Conservation (phyloP, 2,888 invertebrate species). For the Spisula subtruncata region DNA sequence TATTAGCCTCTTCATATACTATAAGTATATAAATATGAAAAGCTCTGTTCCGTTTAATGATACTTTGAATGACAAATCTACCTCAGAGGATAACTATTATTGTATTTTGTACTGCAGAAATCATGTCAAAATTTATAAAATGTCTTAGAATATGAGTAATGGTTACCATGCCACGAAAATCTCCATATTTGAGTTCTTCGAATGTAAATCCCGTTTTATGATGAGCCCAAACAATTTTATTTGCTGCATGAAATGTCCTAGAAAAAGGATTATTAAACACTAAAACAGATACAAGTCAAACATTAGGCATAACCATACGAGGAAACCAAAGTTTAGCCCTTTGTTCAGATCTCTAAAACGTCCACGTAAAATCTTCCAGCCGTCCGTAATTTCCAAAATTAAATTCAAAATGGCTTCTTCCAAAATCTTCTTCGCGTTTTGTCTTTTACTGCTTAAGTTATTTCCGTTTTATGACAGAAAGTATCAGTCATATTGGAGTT, state of each 20-base stretch:
- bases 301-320: not conserved
- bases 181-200: not conserved
- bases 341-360: conserved; percentile 5
- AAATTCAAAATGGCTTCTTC: conserved; percentile 71
- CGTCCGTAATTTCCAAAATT: conserved; percentile 59
- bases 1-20: not conserved
- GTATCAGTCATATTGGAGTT: conserved; percentile 66
- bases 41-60: not conserved
- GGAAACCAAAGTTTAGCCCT: not conserved
- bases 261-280: not conserved
- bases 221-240: not conserved
- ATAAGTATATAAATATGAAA: not conserved
- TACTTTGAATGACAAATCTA: not conserved
- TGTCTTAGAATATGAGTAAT: not conserved
- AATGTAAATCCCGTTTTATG: conserved; percentile 24
- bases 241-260: not conserved
- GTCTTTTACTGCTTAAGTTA: conserved; percentile 72
- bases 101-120: not conserved
- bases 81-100: not conserved
- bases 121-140: not conserved
- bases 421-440: conserved; percentile 63
- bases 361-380: conserved; percentile 18
- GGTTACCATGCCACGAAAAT: not conserved
- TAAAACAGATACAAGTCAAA: not conserved
- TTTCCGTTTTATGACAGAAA: conserved; percentile 67